phyloP scores from a whole-genome alignment of 2,888 invertebrate genomes.

The Polydrusus pterygomalis region DNA sequence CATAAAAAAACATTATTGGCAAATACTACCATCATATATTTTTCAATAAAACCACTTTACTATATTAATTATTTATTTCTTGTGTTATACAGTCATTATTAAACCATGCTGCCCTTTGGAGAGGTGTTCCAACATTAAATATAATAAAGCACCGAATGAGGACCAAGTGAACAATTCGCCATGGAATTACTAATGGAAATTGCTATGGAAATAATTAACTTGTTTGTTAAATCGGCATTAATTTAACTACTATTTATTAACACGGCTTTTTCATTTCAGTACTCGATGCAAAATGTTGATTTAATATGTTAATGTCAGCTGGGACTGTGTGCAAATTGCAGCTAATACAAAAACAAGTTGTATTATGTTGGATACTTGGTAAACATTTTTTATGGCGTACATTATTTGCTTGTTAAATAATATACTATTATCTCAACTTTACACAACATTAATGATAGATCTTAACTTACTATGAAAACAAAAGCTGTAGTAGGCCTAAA shows the following conservation, averaged over 20 bases:
- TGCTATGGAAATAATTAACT: constrained; percentile 34
- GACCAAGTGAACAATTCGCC: constrained; percentile 27
- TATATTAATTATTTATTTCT: constrained; percentile 40
- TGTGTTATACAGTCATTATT: constrained; percentile 30
- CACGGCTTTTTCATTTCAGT: background rate
- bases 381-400: too few relatives aligned
- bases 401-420: too few relatives aligned
- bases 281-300: background rate
- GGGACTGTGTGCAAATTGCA: background rate
- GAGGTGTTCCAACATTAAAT: constrained; percentile 42
- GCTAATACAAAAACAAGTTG: background rate
- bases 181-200: constrained; percentile 50
- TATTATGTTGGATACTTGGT: too few relatives aligned
- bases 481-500: too few relatives aligned
- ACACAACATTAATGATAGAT: too few relatives aligned
- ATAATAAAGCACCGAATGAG: constrained; percentile 34
- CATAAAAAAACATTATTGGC: too few relatives aligned
- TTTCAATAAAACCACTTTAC: too few relatives aligned
- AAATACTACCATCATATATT: too few relatives aligned
- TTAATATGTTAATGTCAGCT: constrained; percentile 4
- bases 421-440: too few relatives aligned
- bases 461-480: too few relatives aligned
- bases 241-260: background rate
- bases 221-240: constrained; percentile 14
- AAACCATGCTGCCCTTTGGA: constrained; percentile 31